Percentiles rank a stretch among this genome's conserved stretches.
phyloP scores from a whole-genome alignment of 2,797 vertebrate genomes.

The Sebastes ruberrimus region DNA sequence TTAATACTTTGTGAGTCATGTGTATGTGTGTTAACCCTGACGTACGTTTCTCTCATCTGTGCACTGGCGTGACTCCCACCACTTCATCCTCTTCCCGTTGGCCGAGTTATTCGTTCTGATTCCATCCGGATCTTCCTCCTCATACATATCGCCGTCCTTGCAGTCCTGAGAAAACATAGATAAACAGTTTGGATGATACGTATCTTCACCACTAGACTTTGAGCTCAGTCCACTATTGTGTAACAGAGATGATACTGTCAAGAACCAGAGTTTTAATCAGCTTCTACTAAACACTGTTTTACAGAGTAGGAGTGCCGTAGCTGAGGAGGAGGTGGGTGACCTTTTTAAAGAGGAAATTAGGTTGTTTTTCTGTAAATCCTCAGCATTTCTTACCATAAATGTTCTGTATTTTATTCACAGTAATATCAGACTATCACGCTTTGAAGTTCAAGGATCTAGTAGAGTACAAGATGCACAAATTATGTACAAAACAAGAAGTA shows the following conservation, averaged over 20 bases:
- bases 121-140: conserved; percentile 76
- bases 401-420: neutral
- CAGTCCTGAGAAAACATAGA: conserved; percentile 78
- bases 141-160: conserved; percentile 72
- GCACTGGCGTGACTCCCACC: conserved; percentile 89
- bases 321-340: conserved; percentile 4
- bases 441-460: neutral
- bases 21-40: neutral
- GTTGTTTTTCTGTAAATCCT: neutral
- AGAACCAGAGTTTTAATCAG: conserved; percentile 3
- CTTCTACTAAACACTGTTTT: neutral
- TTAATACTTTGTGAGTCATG: neutral
- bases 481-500: too few species aligned
- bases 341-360: neutral
- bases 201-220: neutral
- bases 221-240: neutral
- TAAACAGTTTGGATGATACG: conserved; percentile 5
- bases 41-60: conserved; percentile 92
- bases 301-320: neutral
- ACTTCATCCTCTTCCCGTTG: conserved; percentile 88
- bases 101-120: conserved; percentile 82
- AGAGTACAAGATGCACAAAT: too few species aligned
- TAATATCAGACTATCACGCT: neutral
- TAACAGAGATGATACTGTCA: neutral
- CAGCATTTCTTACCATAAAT: neutral